Base-by-base conservation (phyloP, 2,888 invertebrate genomes). In the Neocrepidodera transversa region DNA sequence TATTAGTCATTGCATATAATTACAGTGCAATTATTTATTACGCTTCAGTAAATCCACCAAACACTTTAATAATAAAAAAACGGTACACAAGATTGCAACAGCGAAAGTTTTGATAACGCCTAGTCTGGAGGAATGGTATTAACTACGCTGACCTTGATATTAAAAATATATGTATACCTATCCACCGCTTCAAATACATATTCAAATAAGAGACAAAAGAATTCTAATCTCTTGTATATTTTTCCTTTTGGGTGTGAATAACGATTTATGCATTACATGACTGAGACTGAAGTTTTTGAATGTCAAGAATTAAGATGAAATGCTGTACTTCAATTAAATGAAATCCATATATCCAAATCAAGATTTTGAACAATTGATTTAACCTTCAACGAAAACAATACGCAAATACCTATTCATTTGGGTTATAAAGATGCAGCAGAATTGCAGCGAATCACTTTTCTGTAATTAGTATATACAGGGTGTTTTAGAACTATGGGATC, bases 111-210 rank as follows among this genome's bases (percentile, higher is more conserved):
- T 60, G 45, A 45, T 45, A 45, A 45, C 28, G 45, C 45, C 45
- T 45, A 45, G 23, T 26, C 45, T 10, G 45, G 13, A 45, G 23
- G 45, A 26, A 45, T 23, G n/a, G n/a, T 26, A 26, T 13, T 26
- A 45, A 45, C 58, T 53, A 36, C 42, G 20, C 48, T 47, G 65
- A 62, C 69, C 69, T 70, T 70, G 69, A 58, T 64, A 68, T 60
- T 66, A 66, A 64, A 68, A 65, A 67, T 59, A n/a, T n/a, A n/a
- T n/a, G n/a, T n/a, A n/a, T n/a, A n/a, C n/a, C n/a, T 61, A 56
- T 62, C 58, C 62, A 66, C 61, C 48, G 60, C 63, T 62, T 60
- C 65, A 60, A 58, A 57, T 65, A 58, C 62, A 62, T 61, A 66
- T 66, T 66, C 43, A 60, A 64, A 66, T 64, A 58, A 57, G 61